Evolutionary conservation across 2,888 invertebrate genomes (phyloP), one percentile per base, ranked within the genome.

Genomic region (Dysmachus trigonus): DNA sequence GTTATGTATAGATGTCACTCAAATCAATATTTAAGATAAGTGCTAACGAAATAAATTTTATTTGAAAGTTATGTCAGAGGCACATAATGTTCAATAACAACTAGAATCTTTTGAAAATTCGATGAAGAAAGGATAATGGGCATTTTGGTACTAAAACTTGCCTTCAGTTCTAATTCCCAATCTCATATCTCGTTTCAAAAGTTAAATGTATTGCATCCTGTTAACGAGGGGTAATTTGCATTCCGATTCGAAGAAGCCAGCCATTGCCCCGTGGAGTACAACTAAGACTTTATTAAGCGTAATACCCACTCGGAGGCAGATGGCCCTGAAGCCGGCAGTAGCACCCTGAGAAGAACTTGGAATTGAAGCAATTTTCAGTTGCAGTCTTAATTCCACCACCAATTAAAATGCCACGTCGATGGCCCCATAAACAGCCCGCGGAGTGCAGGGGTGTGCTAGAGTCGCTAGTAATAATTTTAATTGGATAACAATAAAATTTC

Each of bases 381-480:
- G 7, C 27, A 71, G 30, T 41, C 72, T 38, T 83, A 71, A 62
- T 71, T 31, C 41, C 7, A 8, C 22, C 13, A 30, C 71, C 83
- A 83, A 83, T 71, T 83, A 83, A 83, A 83, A 83, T 83, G 72
- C 53, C 62, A 82, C 41, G 27, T n/a, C 41, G 38, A 72, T 82
- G 22, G 30, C 53, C 81, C 7, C 81, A 35, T 82, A 62, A 82
- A 82, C 18, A 82, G 51, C 18, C n/a, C 62, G 18, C 31, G 33
- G 62, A 4, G 53, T 31, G 35, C 33, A 35, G 33, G 35, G 62
- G 10, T 18, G 62, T 22, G 27, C 41, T 38, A 15, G 18, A 81
- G 76, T 73, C 83, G 86, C 86, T 87, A 86, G 86, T 87, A 87
- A 87, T 87, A 87, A 86, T 87, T 87, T 87, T 87, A 87, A 87